Base-by-base conservation (phyloP, 2,797 vertebrate species). In the Prionace glauca region DNA sequence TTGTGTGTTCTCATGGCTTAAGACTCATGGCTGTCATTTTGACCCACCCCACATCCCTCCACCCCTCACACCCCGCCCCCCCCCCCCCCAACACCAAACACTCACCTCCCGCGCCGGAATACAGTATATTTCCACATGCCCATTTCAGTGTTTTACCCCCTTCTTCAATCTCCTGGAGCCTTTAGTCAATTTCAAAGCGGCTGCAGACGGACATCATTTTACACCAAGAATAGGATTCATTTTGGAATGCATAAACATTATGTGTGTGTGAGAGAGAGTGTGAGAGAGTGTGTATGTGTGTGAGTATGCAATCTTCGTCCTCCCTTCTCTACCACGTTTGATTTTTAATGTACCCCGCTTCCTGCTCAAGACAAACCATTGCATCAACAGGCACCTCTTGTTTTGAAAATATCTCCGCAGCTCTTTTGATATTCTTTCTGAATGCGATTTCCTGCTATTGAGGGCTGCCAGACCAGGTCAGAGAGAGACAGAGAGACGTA, bases 301-400 rank as follows among this genome's bases (percentile, higher is more conserved):
- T 77, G 29, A 50, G 71, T 71, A 22, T 29, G 29, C 74, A 95
- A 56, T 56, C 14, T 71, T 45, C 69, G 50, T 41, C 65, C 18
- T 93, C 20, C n/a, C 91, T 69, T 93, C n/a, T 32, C 56, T 24
- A 41, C 69, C 41, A 94, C 93, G 71, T 95, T 95, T 60, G 45
- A 24, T 72, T 95, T 41, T 56, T 20, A 50, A 95, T 74, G 71
- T 77, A 50, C 29, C 41, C 50, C 69, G 93, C 45, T 74, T 77
- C 93, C 93, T 60, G 71, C 69, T 41, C 71, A 32, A 56, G 14
- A n/a, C 22, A 95, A 77, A 72, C 93, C 41, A 26, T 50, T 50
- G 74, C 11, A 94, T 95, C 92, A 94, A 72, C 93, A 95, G 69
- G 50, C 93, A 95, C 32, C 71, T 77, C 67, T 92, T 95, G 93